These are phyloP conservation scores for Temnothorax curvispinosus DNA, from an alignment of 1,140 invertebrate genomes.

Conservation along the genomic window DNA sequence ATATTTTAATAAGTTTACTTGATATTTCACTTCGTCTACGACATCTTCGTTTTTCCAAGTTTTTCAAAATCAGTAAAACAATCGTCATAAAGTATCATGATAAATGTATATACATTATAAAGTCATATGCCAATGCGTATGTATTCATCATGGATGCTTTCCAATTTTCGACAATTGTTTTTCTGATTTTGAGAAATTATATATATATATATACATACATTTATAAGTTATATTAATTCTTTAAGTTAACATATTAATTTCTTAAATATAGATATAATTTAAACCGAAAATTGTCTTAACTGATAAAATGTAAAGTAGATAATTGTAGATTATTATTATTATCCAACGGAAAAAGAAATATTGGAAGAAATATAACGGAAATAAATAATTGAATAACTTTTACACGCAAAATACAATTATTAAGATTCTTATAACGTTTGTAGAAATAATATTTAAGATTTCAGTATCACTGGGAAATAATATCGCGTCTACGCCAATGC, in stretches of 20 bases:
- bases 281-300: neutral
- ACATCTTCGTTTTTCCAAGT: no score
- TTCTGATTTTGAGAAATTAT: no score
- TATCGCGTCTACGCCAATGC: neutral
- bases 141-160: no score
- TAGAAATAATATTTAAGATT: neutral
- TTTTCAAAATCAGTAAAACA: no score
- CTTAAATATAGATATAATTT: neutral
- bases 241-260: neutral
- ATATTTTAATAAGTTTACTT: no score
- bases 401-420: neutral
- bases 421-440: neutral
- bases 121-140: no score
- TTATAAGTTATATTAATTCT: neutral
- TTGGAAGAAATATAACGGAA: no score
- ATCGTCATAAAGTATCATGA: no score
- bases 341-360: neutral
- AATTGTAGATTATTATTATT: neutral
- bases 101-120: no score
- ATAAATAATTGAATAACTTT: neutral
- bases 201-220: no score
- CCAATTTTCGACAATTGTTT: no score
- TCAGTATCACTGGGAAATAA: neutral
- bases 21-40: no score
- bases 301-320: neutral